Evolutionary conservation across 2,888 invertebrate genomes (phyloP), one percentile per base, ranked within the genome.

Genomic region (Digitonthophagus gazella): DNA sequence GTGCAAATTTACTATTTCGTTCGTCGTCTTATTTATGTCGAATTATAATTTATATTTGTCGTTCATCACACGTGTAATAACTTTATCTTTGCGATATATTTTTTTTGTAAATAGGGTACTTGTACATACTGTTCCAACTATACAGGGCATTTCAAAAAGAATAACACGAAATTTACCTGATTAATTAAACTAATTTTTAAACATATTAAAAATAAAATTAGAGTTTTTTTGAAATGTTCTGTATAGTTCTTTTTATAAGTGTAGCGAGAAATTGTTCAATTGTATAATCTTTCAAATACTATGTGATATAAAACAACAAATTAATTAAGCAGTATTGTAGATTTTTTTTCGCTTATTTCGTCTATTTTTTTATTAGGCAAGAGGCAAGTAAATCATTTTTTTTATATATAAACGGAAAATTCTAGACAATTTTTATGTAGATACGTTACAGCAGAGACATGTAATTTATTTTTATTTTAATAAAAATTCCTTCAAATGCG

Each of bases 381-480:
- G 28, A 44, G 28, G 28, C 28, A 44, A 44, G 28, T 44, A 44
- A 44, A 44, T 44, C 28, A 44, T 44, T 44, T 44, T 44, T 44
- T 44, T 44, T 44, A 44, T 44, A 44, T 11, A 44, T 11, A 44
- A 44, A 44, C 28, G 28, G 11, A 44, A 44, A 44, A 44, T 8
- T 8, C 18, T 61, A 61, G 61, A 61, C 61, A 61, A 61, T 61
- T 61, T 61, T 61, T 19, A 20, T 61, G 61, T 61, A 61, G 19
- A 61, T 61, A 61, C n/a, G 14, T 61, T 61, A 20, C 61, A 15
- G 54, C 55, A 54, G 16, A 58, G 61, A 64, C 56, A 66, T 64
- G 54, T 69, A 67, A 69, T 67, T 69, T 69, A 67, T 67, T 67
- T 69, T 58, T 65, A 64, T 64, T 64, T 44, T 64, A 20, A 22